These are phyloP conservation scores for Macropus fuliginosus DNA, from an alignment of 2,797 vertebrate genomes.

Conservation along the genomic window DNA sequence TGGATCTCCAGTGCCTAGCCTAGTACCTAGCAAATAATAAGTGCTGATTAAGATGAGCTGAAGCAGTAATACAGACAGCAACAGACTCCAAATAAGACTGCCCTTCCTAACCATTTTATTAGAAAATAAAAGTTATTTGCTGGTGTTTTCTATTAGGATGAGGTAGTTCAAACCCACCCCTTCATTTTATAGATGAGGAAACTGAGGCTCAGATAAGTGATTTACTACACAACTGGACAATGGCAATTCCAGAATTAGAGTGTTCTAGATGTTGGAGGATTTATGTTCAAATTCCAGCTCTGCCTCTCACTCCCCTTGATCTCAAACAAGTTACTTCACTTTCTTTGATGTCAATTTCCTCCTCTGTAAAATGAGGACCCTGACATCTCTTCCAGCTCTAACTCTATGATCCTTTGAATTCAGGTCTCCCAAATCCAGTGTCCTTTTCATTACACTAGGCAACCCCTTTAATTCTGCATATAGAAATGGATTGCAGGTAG, in stretches of 20 bases:
- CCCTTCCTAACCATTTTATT: background rate
- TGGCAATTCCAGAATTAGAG: background rate
- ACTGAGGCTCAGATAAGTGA: background rate
- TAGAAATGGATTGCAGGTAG: constrained; percentile 6
- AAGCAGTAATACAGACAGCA: background rate
- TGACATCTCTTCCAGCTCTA: no score
- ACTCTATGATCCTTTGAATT: no score
- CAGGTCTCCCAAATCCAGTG: no score
- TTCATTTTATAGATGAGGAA: background rate
- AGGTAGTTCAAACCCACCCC: background rate
- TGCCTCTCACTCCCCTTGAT: background rate
- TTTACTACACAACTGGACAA: background rate
- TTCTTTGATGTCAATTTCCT: no score
- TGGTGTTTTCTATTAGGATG: background rate
- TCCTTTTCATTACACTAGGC: background rate
- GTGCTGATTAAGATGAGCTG: background rate
- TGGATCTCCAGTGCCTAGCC: background rate
- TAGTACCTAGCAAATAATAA: background rate
- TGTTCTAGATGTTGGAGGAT: background rate
- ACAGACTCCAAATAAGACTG: background rate
- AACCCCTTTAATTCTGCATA: background rate
- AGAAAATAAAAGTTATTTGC: background rate
- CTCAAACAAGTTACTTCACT: no score
- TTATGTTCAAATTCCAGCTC: background rate
- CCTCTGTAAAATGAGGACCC: no score